Conservation (phyloP, 2,797 vertebrate genomes). For the Gambelia wislizenii region DNA sequence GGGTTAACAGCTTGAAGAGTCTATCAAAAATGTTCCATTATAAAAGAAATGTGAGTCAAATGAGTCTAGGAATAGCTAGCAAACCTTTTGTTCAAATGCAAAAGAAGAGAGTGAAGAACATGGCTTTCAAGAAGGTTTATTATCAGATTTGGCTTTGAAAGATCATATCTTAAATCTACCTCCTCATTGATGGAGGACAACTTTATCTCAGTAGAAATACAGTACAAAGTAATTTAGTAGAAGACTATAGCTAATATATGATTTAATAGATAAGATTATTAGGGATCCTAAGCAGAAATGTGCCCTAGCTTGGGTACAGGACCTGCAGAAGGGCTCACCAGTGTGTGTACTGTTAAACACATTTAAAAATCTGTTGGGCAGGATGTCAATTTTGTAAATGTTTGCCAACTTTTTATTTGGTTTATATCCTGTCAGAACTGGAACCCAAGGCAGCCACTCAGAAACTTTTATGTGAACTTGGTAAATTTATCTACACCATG, state of each 20-base stretch:
- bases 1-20: not conserved
- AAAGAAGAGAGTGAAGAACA: not conserved
- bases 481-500: not conserved
- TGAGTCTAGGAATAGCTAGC: not conserved
- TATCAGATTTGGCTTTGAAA: not conserved
- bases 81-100: not conserved
- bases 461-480: no score
- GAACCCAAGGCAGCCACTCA: no score
- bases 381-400: no score
- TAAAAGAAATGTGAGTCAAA: not conserved
- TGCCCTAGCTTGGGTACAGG: not conserved
- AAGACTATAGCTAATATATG: not conserved
- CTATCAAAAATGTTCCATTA: not conserved
- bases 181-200: not conserved
- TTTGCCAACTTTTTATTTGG: no score
- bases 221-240: not conserved
- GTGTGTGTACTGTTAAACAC: no score
- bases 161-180: not conserved
- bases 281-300: not conserved
- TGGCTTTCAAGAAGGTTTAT: not conserved
- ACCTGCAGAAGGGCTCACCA: not conserved
- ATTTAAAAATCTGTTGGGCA: no score
- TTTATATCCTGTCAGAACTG: no score
- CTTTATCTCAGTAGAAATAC: not conserved
- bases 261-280: not conserved